Evolutionary conservation across 2,888 invertebrate genomes (phyloP), one percentile per base, ranked within the genome.

Genomic region (Spialia ferax): DNA sequence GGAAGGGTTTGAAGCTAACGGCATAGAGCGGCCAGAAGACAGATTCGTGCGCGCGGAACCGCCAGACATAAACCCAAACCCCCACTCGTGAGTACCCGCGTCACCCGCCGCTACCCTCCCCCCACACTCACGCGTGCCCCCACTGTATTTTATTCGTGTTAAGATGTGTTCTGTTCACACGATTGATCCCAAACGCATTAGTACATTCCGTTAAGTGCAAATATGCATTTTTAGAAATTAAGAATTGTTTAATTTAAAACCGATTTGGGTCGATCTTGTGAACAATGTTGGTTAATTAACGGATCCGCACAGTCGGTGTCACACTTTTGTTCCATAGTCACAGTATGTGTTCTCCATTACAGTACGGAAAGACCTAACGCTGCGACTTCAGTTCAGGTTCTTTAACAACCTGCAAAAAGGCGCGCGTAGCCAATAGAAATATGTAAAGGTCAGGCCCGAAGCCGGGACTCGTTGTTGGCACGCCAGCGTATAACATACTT

Each of bases 281-380:
- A 62, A 63, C 54, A 64, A 18, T 20, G 22, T 22, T 52, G 6
- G n/a, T 63, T 65, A 60, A 59, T 18, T 29, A 55, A 68, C 71
- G 57, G 71, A 63, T 71, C 69, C 32, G 70, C 69, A 65, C 64
- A 35, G 26, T 48, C 35, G 56, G 64, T 72, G 71, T 64, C 59
- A 68, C 72, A 70, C 48, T 61, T 63, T 68, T 73, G 71, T 76
- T 74, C 76, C 81, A 79, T 83, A 85, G 85, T 87, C 86, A 88
- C 82, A 83, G 79, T 85, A 79, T 88, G 81, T 91, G 95, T 89
- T 66, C 94, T 95, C 94, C 94, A 94, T 95, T 95, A 91, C 97
- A 97, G 97, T 98, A 97, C 97, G 97, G 96, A 98, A 98, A 97
- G 97, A 98, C 95, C 96, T 97, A 96, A 97, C 97, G 95, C 96